Percentiles rank a stretch among this genome's conserved stretches.
These are phyloP conservation scores for Corydoras maculifer DNA, from an alignment of 2,113 vertebrate genomes.

Conservation along the genomic window DNA sequence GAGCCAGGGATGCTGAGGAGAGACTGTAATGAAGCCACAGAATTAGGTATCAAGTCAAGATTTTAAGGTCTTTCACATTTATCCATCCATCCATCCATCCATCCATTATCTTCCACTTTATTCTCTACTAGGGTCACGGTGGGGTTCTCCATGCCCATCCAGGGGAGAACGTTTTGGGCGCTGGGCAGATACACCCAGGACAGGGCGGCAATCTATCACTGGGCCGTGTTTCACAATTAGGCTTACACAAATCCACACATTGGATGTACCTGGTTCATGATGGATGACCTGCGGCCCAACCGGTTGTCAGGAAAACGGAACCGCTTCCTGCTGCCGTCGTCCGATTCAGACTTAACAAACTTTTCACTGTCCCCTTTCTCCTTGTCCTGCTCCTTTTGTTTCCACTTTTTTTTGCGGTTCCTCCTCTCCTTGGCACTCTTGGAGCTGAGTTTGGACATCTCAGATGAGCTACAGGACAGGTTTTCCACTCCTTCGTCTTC, in stretches of 20 bases:
- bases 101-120: too few species aligned
- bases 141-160: too few species aligned
- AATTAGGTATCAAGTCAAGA: too few species aligned
- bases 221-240: too few species aligned
- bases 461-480: slow-evolving; percentile 89
- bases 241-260: too few species aligned
- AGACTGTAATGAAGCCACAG: slow-evolving; percentile 64
- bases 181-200: too few species aligned
- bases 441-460: slow-evolving; percentile 92
- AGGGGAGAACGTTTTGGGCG: too few species aligned
- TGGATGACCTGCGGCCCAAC: slow-evolving; percentile 87
- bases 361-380: slow-evolving; percentile 96
- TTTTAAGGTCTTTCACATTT: too few species aligned
- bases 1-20: slow-evolving; percentile 96
- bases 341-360: slow-evolving; percentile 93
- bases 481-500: slow-evolving; percentile 86
- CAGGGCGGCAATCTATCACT: too few species aligned
- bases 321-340: slow-evolving; percentile 89
- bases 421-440: slow-evolving; percentile 96
- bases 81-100: too few species aligned
- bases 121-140: too few species aligned
- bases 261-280: slow-evolving; percentile 90
- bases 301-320: slow-evolving; percentile 87
- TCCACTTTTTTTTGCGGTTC: slow-evolving; percentile 87
- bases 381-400: slow-evolving; percentile 89